Percentiles rank a stretch among this genome's conserved stretches.
These are phyloP conservation scores for Larimichthys crocea DNA, from an alignment of 2,113 vertebrate species.

Conservation along the genomic window DNA sequence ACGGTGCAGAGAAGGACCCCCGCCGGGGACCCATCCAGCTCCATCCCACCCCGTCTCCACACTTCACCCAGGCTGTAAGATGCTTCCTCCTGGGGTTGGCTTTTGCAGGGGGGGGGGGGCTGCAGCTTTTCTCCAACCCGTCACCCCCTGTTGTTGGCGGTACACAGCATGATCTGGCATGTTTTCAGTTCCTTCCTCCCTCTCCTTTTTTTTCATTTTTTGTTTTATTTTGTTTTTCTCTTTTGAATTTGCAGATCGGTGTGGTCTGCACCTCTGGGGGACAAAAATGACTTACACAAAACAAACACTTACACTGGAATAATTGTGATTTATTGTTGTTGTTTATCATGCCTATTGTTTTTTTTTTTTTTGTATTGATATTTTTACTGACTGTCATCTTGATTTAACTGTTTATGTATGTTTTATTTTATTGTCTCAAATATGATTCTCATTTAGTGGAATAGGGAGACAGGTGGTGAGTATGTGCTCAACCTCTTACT, in stretches of 20 bases:
- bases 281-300: conserved; percentile 74
- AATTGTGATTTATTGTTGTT: conserved; percentile 78
- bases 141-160: conserved; percentile 25
- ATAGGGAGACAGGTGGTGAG: conserved; percentile 57
- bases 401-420: conserved; percentile 67
- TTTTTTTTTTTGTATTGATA: conserved; percentile 69
- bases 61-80: conserved; percentile 14
- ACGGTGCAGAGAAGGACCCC: conserved; percentile 28
- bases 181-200: conserved; percentile 49
- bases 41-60: neutral
- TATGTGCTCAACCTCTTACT: conserved; percentile 41
- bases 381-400: conserved; percentile 72
- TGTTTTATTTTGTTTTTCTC: conserved; percentile 27
- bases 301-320: conserved; percentile 87
- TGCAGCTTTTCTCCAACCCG: neutral
- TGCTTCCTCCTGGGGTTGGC: conserved; percentile 23
- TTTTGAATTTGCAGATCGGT: conserved; percentile 56
- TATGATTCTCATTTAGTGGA: conserved; percentile 60
- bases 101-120: conserved; percentile 1
- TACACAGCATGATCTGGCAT: conserved; percentile 74
- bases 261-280: conserved; percentile 72
- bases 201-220: conserved; percentile 15
- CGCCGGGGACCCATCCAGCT: conserved; percentile 5
- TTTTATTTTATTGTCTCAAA: conserved; percentile 65
- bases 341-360: conserved; percentile 61